These are phyloP conservation scores for Sterrhoptilus dennistouni DNA, from an alignment of 2,113 vertebrate species.

Conservation along the genomic window DNA sequence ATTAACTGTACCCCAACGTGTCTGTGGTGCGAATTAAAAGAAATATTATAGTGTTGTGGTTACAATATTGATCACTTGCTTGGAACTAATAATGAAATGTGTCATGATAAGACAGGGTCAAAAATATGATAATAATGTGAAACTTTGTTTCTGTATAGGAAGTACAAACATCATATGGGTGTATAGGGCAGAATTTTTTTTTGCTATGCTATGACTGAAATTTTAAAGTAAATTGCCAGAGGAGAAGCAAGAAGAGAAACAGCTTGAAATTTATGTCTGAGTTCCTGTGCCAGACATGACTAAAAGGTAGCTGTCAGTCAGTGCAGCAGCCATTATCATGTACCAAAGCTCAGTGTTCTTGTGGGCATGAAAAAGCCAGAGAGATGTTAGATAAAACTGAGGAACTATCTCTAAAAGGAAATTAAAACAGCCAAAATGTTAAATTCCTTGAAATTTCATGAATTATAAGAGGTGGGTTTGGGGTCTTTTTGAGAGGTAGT, in stretches of 20 bases:
- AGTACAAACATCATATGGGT: background rate
- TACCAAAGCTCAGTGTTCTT: background rate
- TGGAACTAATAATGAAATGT: background rate
- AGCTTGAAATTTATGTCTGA: background rate
- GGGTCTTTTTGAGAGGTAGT: background rate
- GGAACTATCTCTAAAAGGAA: background rate
- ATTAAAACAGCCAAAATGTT: background rate
- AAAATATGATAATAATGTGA: background rate
- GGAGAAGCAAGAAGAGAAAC: background rate
- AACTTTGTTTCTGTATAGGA: background rate
- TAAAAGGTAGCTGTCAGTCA: background rate
- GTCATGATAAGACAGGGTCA: background rate
- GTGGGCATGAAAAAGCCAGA: background rate
- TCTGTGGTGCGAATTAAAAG: background rate
- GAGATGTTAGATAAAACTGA: background rate
- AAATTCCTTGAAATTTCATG: background rate
- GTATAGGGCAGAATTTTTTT: background rate
- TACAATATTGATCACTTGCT: background rate
- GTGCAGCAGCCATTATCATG: accelerated
- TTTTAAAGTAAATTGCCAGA: background rate
- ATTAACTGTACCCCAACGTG: background rate
- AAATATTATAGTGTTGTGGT: background rate
- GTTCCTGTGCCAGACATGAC: background rate
- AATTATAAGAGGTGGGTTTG: background rate
- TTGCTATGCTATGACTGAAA: background rate